Conservation (phyloP, 2,113 vertebrate species). For the Xyrauchen texanus region DNA sequence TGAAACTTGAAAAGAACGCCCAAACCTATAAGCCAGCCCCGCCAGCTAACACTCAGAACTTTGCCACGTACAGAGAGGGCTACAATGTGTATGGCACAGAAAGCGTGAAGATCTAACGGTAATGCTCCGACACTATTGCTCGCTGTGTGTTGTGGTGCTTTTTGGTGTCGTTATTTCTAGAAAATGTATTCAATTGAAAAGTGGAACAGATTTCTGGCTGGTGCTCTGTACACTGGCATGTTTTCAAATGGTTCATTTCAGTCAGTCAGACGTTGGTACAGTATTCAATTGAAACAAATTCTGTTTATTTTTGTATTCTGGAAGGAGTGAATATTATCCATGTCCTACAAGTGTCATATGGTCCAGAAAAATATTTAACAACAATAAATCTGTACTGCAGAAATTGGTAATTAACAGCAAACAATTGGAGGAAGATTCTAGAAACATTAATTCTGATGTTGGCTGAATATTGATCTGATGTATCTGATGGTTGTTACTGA, state of each 20-base stretch:
- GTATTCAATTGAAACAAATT: background rate
- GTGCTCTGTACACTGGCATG: background rate
- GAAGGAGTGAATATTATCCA: background rate
- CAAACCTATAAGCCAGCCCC: conserved; percentile 99
- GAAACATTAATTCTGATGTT: background rate
- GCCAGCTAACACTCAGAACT: conserved; percentile 98
- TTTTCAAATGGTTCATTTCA: conserved; percentile 36
- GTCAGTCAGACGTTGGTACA: background rate
- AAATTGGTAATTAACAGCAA: background rate
- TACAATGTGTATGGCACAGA: conserved; percentile 99
- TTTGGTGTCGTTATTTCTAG: background rate
- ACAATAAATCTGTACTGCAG: background rate
- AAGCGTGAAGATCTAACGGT: conserved; percentile 99
- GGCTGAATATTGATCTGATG: too few species aligned
- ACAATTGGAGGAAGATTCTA: background rate
- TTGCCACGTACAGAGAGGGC: conserved; percentile 99
- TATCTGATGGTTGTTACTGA: too few species aligned
- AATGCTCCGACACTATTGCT: conserved; percentile 57
- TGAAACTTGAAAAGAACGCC: conserved; percentile 98
- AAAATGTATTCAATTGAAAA: background rate
- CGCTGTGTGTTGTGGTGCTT: background rate
- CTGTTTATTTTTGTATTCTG: conserved; percentile 24
- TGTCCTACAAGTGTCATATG: conserved; percentile 4
- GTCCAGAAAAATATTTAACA: background rate
- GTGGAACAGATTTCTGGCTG: background rate